phyloP scores from a whole-genome alignment of 2,797 vertebrate species.

The Enoplosus armatus region DNA sequence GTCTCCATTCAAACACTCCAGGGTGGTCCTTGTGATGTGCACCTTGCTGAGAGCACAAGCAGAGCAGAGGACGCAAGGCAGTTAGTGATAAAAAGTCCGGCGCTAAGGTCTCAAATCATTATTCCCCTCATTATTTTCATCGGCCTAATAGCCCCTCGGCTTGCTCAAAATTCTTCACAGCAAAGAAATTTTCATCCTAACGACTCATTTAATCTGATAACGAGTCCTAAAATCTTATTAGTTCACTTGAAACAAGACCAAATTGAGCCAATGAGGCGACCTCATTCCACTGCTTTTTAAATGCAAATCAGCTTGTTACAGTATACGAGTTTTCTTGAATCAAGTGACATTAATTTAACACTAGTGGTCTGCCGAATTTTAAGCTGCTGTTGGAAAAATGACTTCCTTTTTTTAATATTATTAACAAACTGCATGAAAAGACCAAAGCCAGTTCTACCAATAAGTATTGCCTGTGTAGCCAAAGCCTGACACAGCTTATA shows the following conservation, averaged over 20 bases:
- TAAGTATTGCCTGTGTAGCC: background rate
- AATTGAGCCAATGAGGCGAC: constrained; percentile 48
- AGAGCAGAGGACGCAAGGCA: constrained; percentile 33
- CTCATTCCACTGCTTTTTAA: constrained; percentile 61
- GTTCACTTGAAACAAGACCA: constrained; percentile 56
- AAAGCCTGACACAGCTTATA: no score
- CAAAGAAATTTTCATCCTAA: constrained; percentile 34
- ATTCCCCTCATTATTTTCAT: constrained; percentile 60
- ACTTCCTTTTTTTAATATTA: background rate
- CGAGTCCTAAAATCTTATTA: constrained; percentile 57
- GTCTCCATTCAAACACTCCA: constrained; percentile 97
- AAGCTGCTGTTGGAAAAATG: constrained; percentile 19
- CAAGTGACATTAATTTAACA: constrained; percentile 40
- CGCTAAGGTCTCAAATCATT: constrained; percentile 46
- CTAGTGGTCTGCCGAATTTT: constrained; percentile 12
- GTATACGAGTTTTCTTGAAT: constrained; percentile 32
- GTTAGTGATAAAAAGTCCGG: constrained; percentile 49
- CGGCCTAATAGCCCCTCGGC: constrained; percentile 24
- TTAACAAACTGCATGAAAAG: constrained; percentile 1
- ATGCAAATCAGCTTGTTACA: constrained; percentile 61
- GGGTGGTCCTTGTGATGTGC: constrained; percentile 95
- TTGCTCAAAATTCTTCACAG: constrained; percentile 42
- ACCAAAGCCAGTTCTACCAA: no score
- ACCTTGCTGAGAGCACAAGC: constrained; percentile 89
- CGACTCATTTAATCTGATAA: constrained; percentile 59